Percentiles rank a stretch among this genome's conserved stretches.
These are phyloP conservation scores for Hystrix brachyura DNA, from an alignment of 2,113 vertebrate species.

Conservation along the genomic window DNA sequence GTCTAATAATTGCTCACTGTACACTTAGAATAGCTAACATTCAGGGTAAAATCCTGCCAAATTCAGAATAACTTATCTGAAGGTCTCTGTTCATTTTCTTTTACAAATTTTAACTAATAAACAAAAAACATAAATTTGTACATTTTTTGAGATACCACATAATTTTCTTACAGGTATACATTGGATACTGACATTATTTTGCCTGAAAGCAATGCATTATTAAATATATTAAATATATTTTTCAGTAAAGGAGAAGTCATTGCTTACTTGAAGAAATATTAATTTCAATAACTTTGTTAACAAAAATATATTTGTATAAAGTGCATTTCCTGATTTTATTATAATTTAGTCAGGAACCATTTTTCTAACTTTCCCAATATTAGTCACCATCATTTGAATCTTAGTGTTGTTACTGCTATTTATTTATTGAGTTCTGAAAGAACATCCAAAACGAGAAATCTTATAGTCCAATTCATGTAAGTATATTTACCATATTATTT, in stretches of 20 bases:
- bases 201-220: conserved; percentile 1
- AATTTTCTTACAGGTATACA: not conserved
- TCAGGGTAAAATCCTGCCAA: not conserved
- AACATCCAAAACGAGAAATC: not conserved
- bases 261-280: conserved; percentile 42
- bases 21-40: not conserved
- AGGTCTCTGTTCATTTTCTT: not conserved
- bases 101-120: not conserved
- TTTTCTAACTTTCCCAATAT: conserved; percentile 33
- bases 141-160: not conserved
- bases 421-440: conserved; percentile 41
- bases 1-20: conserved; percentile 32
- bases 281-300: conserved; percentile 48
- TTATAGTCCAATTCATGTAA: conserved; percentile 22
- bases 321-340: conserved; percentile 39
- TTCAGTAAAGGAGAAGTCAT: conserved; percentile 65
- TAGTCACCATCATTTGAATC: conserved; percentile 42
- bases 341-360: conserved; percentile 38
- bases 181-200: conserved; percentile 36
- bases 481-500: conserved; percentile 50
- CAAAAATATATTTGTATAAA: conserved; percentile 45
- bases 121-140: not conserved
- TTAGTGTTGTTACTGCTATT: conserved; percentile 7
- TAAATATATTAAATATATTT: conserved; percentile 77
- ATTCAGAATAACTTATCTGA: conserved; percentile 14